These are phyloP conservation scores for Psylliodes chrysocephalus DNA, from an alignment of 2,888 invertebrate species.

Conservation along the genomic window DNA sequence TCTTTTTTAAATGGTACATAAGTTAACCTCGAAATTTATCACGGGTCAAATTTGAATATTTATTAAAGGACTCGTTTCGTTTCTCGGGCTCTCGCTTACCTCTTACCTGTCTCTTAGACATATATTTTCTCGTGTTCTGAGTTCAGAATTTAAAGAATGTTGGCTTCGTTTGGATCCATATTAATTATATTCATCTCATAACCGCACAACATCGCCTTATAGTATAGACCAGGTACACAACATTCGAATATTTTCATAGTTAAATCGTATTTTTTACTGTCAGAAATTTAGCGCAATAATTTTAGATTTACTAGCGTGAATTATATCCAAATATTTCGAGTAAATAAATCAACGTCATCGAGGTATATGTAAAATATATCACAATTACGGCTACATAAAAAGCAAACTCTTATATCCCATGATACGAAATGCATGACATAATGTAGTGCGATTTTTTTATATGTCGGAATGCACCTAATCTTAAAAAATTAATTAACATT, in stretches of 20 bases:
- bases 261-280: constrained; percentile 2
- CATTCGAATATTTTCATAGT: constrained; percentile 6
- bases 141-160: constrained; percentile 58
- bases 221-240: constrained; percentile 20
- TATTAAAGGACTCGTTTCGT: constrained; percentile 43
- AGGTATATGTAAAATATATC: no score
- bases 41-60: constrained; percentile 51
- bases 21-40: constrained; percentile 62
- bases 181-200: constrained; percentile 48
- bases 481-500: no score
- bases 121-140: constrained; percentile 59
- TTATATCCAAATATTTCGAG: no score
- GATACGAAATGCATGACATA: no score
- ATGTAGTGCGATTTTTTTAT: no score
- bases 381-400: no score
- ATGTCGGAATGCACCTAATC: no score
- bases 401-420: no score
- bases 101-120: constrained; percentile 49
- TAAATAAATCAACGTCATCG: no score
- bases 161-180: constrained; percentile 51
- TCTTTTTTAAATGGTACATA: constrained; percentile 63
- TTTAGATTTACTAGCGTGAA: background rate
- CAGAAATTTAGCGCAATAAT: background rate
- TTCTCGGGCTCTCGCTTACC: constrained; percentile 45
- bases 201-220: background rate